Evolutionary conservation across 2,888 invertebrate genomes (phyloP), one percentile per base, ranked within the genome.

Genomic region (Apeira syringaria): DNA sequence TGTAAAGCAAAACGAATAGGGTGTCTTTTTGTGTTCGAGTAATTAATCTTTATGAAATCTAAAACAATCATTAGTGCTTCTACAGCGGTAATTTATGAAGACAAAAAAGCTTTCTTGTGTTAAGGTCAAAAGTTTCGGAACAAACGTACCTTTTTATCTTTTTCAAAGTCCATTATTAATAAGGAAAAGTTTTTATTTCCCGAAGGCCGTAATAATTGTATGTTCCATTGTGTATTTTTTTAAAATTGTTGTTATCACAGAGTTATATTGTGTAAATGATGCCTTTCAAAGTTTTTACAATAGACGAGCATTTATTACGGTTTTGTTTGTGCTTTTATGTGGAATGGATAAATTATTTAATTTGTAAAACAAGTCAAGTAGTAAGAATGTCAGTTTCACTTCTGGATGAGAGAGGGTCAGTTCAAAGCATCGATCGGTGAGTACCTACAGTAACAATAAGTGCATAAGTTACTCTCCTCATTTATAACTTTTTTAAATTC

Each of bases 61-160:
- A 48, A 51, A 51, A 40, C 40, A 46, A 38, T 47, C 47, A 47
- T 53, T 48, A 53, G 20, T 33, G 24, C 33, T 29, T 38, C 30
- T 29, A 25, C 26, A 26, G 40, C 42, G 32, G 35, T 56, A 40
- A 56, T 44, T 56, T 49, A 49, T 38, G 22, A 38, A 43, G 49
- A 56, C 50, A 53, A 53, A 42, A 47, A 47, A 50, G 50, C 47
- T 39, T 50, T 48, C 39, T 52, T 39, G 43, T 43, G 41, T 46
- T 38, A 47, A 50, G 39, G 44, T 42, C 48, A 47, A 47, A 56
- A 53, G 50, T 53, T 49, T 5, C 22, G 28, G 29, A 41, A 44
- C 26, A 49, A 50, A 47, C 42, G 41, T 48, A 47, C 50, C 50
- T 48, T 52, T 44, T 39, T 45, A 27, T 3, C 37, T 48, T 47